Evolutionary conservation across 2,113 vertebrate genomes (phyloP), one percentile per base, ranked within the genome.

Genomic region (Carassius auratus): DNA sequence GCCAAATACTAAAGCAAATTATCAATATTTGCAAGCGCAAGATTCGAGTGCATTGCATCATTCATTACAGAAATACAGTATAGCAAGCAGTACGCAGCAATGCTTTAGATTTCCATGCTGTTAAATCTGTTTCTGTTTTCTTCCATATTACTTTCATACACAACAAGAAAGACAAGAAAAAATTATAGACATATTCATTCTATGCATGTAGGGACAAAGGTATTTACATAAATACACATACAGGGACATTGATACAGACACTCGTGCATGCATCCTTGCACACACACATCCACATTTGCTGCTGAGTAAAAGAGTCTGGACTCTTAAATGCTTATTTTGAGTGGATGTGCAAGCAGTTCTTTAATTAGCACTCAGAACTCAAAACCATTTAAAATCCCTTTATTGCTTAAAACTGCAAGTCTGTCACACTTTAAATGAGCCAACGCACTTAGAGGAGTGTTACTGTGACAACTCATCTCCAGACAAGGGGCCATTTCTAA

Each of bases 281-380:
- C 15, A 36, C 3, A 2, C 5, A 48, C n/a, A 66, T 61, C 8
- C 59, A 15, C 42, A 13, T 33, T 6, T 81, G 87, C 81, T 66
- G 50, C 81, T 66, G 50, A 79, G 77, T 64, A 14, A 68, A 81
- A 68, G 62, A 30, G 8, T 21, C 23, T 30, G 23, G 23, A 81
- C 17, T 81, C 88, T 61, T 69, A 62, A 68, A 82, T 59, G 7
- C 7, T 75, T 81, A 84, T 85, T 48, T 83, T 26, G 61, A 71
- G 21, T 23, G 76, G 14, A 50, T 68, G 62, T 52, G 84, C 84
- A 89, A 87, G 77, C 5, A 10, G 79, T 79, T 88, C 69, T 75
- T 87, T 92, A 93, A 94, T 93, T 92, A 92, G 85, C 88, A 91
- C 88, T 89, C 89, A 90, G 59, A 76, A 89, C 80, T 84, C 89